Base-by-base conservation (phyloP, 2,113 vertebrate genomes). In the Balaenoptera acutorostrata region DNA sequence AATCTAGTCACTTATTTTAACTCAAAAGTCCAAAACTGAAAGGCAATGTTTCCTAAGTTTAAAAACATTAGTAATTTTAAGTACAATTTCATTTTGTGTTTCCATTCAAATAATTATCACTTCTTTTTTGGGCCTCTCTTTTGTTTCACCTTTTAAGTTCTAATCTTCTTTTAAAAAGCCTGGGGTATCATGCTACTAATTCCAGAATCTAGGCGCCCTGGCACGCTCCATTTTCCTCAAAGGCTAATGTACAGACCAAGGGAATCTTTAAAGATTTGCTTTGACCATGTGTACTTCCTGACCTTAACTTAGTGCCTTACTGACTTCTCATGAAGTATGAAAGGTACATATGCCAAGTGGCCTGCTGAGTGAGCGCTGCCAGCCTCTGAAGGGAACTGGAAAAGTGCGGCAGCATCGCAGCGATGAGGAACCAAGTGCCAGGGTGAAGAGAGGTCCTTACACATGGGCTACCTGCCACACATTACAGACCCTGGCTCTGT, bases 31-130 rank as follows among this genome's bases (percentile, higher is more conserved):
- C 6, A 8, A 96, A 82, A 86, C 2, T 41, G 18, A 82, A 88
- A 91, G 25, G 36, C n/a, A 90, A 29, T 17, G 77, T 93, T 95
- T 92, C 27, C 17, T 68, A 49, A 39, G 10, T 49, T 96, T 36
- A 41, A 92, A 81, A 91, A 96, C 82, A 61, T 13, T 2, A 44
- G 27, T 88, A 27, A 93, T 81, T 95, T 90, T 78, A 69, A 86
- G 33, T 84, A 84, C 81, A 87, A 64, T 85, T 85, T 88, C 61
- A 93, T 80, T 96, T 81, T 75, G 29, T 78, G 7, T 86, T 88
- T 89, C 46, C 44, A 95, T 82, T 88, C 12, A 39, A 95, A 69
- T 64, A 77, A 77, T 66, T 39, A 66, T 66, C 20, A 21, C 29
- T 77, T 31, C 20, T 36, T 20, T 85, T 49, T 13, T 2, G 23